Evolutionary conservation across 2,113 vertebrate genomes (phyloP), one percentile per base, ranked within the genome.

Genomic region (Hippopotamus amphibius): DNA sequence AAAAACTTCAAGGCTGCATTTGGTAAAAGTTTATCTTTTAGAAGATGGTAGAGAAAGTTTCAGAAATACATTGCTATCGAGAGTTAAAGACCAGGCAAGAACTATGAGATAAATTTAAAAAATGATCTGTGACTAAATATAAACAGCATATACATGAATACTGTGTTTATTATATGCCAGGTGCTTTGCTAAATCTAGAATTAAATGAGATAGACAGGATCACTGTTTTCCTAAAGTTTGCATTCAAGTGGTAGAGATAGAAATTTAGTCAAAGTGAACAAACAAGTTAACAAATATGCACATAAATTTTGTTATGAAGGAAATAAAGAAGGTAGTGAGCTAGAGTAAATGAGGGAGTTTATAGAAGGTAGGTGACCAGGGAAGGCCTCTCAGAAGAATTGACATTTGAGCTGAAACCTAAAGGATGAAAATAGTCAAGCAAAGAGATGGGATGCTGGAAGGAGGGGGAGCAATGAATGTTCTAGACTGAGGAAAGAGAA

Each of bases 31-130:
- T 26, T 74, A 74, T 85, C 24, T 90, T 95, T 88, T 95, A 30
- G 59, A 94, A 96, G 63, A 65, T 2, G 85, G 28, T 28, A 84
- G 33, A 79, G 17, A 95, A 76, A 77, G 30, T 37, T 97, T 96
- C 72, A 95, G 72, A 96, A 96, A 93, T 76, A 80, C 9, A 30
- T 80, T 37, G 80, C 16, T 93, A 57, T 55, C 59, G 17, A 93
- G 48, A 71, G 41, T 77, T 84, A 72, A 95, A 95, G 15, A 41
- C 21, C 14, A 89, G 53, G 6, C 24, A 76, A 77, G 30, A 7
- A 63, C 4, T 59, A 41, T 71, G 30, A 94, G 57, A 88, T 65
- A 95, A 71, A 24, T 71, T 95, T 91, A 76, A 9, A 65, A 83
- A 93, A 53, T 93, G 6, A 53, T 71, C 17, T 65, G 4, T 59